Conservation (phyloP, 2,888 invertebrate species). For the Pheosia gnoma region DNA sequence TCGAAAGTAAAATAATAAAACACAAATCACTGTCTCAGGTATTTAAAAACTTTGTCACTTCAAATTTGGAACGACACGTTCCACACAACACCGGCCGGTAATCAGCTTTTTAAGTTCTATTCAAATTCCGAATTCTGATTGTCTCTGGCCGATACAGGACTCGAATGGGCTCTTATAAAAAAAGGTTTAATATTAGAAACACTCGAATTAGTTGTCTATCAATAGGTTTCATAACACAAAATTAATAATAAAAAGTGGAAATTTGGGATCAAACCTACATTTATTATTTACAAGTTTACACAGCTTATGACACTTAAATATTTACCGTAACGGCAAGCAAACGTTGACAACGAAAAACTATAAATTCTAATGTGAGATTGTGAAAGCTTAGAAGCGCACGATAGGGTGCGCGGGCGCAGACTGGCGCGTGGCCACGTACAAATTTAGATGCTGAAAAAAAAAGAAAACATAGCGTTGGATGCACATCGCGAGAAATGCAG, state of each 20-base stretch:
- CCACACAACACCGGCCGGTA: slow-evolving; percentile 45
- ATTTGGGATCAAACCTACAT: slow-evolving; percentile 16
- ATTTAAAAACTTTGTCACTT: slow-evolving; percentile 24
- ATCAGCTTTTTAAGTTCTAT: slow-evolving; percentile 47
- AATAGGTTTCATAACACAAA: slow-evolving; percentile 6
- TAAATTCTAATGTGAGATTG: slow-evolving; percentile 30
- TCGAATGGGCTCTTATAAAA: slow-evolving; percentile 62
- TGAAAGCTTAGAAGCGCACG: slow-evolving; percentile 60
- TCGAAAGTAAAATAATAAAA: slow-evolving; percentile 23
- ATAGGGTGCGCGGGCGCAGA: slow-evolving; percentile 67
- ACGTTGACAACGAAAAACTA: slow-evolving; percentile 3
- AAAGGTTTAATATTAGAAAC: slow-evolving; percentile 30
- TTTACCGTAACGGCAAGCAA: slow-evolving; percentile 57
- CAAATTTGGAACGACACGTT: slow-evolving; percentile 40
- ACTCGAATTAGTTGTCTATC: slow-evolving; percentile 11
- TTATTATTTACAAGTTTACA: slow-evolving; percentile 18
- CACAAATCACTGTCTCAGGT: slow-evolving; percentile 49
- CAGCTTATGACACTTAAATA: slow-evolving; percentile 39
- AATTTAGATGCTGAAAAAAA: slow-evolving; percentile 78
- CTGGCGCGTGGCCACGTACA: slow-evolving; percentile 79
- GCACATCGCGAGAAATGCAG: slow-evolving; percentile 79
- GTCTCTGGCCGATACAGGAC: slow-evolving; percentile 68
- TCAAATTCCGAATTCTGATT: slow-evolving; percentile 41
- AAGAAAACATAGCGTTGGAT: slow-evolving; percentile 60
- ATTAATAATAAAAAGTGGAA: slow-evolving; percentile 7